Evolutionary conservation across 1,140 invertebrate genomes (phyloP), one percentile per base, ranked within the genome.

Genomic region (Drosophila bocki): DNA sequence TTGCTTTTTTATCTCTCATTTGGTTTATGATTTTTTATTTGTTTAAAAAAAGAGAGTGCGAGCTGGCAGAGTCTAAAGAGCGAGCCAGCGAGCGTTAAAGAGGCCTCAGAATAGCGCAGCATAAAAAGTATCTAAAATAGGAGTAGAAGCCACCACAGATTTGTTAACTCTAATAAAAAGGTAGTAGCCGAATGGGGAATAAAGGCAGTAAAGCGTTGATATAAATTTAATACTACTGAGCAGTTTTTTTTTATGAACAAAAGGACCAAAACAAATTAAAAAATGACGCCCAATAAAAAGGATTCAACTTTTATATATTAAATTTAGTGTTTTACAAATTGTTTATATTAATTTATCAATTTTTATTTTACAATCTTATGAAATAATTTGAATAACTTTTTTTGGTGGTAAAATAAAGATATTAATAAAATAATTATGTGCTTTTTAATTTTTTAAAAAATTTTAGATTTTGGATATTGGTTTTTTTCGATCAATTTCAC

Each of bases 401-500:
- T 19, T 35, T 2, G 12, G 3, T 0, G 6, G 2, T 33, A 12
- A 32, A 3, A 33, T 51, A 8, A 35, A 7, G 2, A 7, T 19
- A 44, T 45, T 37, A 22, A 9, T 19, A 19, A 53, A 54, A 12
- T 22, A 37, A 37, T 19, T 2, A 13, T 2, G 12, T 15, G 19
- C 1, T 15, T 19, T 19, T 19, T 19, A 19, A 19, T 19, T 39
- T 48, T 37, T 53, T 45, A 17, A 0, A 26, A 35, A 35, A 60
- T 51, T 33, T 44, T 19, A n/a, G 11, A 58, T 59, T 15, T 71
- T 39, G 11, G 17, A 54, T 70, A 44, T 70, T 26, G 44, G n/a
- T 41, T 42, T 44, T 47, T 56, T 68, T 41, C 50, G 32, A 62
- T 64, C 41, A 80, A 86, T 85, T 86, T 86, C 82, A 82, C 70